A percentile compares a stretch with the other conserved stretches of the same genome.
Conservation (phyloP, 2,888 invertebrate genomes). For the Hylaea fasciaria region DNA sequence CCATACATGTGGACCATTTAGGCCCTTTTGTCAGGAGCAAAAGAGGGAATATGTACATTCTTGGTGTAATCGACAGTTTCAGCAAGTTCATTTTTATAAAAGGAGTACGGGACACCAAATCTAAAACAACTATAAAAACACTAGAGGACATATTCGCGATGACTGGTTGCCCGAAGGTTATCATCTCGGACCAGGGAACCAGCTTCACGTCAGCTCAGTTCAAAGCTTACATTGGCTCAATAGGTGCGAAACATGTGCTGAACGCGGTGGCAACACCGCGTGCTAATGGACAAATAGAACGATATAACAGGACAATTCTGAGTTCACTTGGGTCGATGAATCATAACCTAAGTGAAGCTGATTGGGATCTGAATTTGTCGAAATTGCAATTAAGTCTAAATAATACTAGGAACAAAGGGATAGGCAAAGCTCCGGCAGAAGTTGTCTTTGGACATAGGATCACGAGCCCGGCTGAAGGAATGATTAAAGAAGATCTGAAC, state of each 20-base stretch:
- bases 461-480: no score
- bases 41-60: conserved; percentile 13
- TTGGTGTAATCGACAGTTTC: conserved; percentile 15
- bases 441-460: no score
- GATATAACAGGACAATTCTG: conserved; percentile 19
- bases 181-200: conserved; percentile 18
- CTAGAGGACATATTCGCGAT: conserved; percentile 10
- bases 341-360: conserved; percentile 1
- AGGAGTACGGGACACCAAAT: conserved; percentile 12
- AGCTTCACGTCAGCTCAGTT: conserved; percentile 7
- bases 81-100: conserved; percentile 15
- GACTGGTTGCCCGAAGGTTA: conserved; percentile 5
- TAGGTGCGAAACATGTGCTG: conserved; percentile 10
- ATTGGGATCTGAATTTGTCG: conserved; percentile 10
- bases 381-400: no score
- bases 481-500: no score
- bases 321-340: conserved; percentile 8
- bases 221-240: not conserved
- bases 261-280: conserved; percentile 24
- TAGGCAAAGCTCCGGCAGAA: no score
- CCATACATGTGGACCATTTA: conserved; percentile 17
- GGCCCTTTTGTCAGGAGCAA: conserved; percentile 21
- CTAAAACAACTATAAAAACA: conserved; percentile 9
- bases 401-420: no score
- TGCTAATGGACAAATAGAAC: conserved; percentile 16